A percentile compares a stretch with the other conserved stretches of the same genome.
Conservation (phyloP, 2,888 invertebrate species). For the Spialia ferax region DNA sequence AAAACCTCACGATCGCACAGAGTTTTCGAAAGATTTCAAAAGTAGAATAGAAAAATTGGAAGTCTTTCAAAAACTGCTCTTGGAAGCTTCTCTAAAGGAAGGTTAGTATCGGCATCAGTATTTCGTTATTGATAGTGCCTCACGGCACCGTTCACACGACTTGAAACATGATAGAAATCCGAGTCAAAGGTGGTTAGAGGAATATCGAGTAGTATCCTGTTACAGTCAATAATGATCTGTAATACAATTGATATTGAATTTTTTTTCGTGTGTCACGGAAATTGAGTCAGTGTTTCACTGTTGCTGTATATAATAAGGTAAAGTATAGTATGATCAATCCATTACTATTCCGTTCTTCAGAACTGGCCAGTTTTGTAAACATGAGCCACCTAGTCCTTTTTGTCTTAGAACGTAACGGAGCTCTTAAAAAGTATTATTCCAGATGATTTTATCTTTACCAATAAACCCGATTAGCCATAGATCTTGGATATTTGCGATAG, state of each 20-base stretch:
- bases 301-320: not conserved
- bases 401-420: too few relatives aligned
- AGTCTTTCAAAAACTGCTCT: not conserved
- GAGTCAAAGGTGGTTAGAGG: slow-evolving; percentile 26
- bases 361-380: too few relatives aligned
- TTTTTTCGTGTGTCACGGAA: not conserved
- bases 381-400: too few relatives aligned
- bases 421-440: too few relatives aligned
- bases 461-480: too few relatives aligned
- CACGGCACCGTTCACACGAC: slow-evolving; percentile 47
- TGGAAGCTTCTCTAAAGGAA: not conserved
- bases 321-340: too few relatives aligned
- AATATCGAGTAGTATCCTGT: slow-evolving; percentile 2
- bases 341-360: too few relatives aligned
- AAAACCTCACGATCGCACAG: too few relatives aligned
- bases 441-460: too few relatives aligned
- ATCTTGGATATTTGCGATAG: too few relatives aligned
- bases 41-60: not conserved
- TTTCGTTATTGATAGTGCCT: slow-evolving; percentile 59
- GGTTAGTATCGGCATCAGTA: slow-evolving; percentile 39
- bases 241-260: not conserved
- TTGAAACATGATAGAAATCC: slow-evolving; percentile 31
- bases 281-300: not conserved
- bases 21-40: too few relatives aligned
- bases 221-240: slow-evolving; percentile 11